Conservation (phyloP, 2,888 invertebrate species). For the Synergus laeviventris region DNA sequence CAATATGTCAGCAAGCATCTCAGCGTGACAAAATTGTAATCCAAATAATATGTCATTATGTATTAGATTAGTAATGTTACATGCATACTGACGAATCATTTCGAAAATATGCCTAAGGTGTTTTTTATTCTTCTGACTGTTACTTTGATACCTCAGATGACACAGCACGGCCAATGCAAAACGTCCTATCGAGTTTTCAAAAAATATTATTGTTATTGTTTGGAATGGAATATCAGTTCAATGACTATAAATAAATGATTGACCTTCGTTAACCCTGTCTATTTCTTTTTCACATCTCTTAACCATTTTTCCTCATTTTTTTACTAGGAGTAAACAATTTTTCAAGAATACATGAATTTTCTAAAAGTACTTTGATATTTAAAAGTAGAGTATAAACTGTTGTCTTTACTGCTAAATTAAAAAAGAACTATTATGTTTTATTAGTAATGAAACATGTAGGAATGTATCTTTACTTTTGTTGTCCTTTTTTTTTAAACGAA, state of each 20-base stretch:
- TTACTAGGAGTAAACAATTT: not conserved
- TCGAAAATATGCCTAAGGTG: conserved; percentile 56
- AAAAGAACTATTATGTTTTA: not conserved
- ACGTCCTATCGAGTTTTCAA: conserved; percentile 62
- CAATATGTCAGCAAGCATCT: conserved; percentile 52
- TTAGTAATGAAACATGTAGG: conserved; percentile 30
- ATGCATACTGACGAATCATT: conserved; percentile 49
- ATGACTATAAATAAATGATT: conserved; percentile 70
- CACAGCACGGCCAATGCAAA: conserved; percentile 59
- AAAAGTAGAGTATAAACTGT: not conserved
- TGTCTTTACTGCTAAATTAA: not conserved
- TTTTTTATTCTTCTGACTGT: conserved; percentile 72
- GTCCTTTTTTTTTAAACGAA: conserved; percentile 25
- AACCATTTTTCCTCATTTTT: not conserved
- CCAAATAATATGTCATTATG: conserved; percentile 65
- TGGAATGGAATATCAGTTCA: conserved; percentile 70
- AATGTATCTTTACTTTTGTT: conserved; percentile 30
- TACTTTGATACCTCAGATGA: conserved; percentile 71
- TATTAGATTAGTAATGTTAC: conserved; percentile 62
- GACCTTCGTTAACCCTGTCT: conserved; percentile 64
- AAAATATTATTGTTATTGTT: conserved; percentile 70
- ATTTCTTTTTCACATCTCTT: conserved; percentile 11
- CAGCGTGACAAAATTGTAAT: conserved; percentile 62
- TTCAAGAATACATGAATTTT: not conserved
- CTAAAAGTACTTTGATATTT: not conserved